Percentiles rank a stretch among this genome's conserved stretches.
phyloP scores from a whole-genome alignment of 2,888 invertebrate genomes.

The Lasius fuliginosus region DNA sequence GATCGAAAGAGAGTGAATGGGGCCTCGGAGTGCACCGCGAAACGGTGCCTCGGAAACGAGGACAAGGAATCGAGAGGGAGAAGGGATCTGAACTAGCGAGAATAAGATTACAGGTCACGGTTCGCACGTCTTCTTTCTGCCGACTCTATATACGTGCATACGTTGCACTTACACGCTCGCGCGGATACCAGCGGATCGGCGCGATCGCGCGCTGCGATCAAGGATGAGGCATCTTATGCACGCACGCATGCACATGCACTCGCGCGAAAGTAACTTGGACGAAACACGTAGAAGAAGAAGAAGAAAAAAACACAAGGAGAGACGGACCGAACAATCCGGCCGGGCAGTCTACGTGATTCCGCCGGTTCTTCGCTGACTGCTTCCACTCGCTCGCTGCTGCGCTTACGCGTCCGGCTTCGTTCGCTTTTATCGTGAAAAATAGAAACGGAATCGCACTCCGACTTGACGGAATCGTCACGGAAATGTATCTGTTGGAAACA shows the following conservation, averaged over 20 bases:
- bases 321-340: slow-evolving; percentile 45
- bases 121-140: slow-evolving; percentile 41
- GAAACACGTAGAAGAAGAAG: slow-evolving; percentile 18
- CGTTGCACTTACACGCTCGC: background rate
- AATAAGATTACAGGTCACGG: slow-evolving; percentile 66
- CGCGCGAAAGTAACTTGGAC: background rate
- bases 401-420: slow-evolving; percentile 46
- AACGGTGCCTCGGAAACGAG: slow-evolving; percentile 49
- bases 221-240: slow-evolving; percentile 3
- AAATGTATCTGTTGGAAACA: background rate
- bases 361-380: slow-evolving; percentile 63
- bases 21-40: slow-evolving; percentile 24
- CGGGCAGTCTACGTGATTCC: slow-evolving; percentile 52
- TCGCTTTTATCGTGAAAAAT: slow-evolving; percentile 28
- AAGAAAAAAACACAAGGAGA: slow-evolving; percentile 12
- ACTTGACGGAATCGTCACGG: background rate
- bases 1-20: slow-evolving; percentile 28
- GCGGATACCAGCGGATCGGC: background rate
- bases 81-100: slow-evolving; percentile 25
- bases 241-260: background rate
- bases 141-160: background rate
- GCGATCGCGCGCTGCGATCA: background rate
- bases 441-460: background rate
- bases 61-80: slow-evolving; percentile 18
- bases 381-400: slow-evolving; percentile 42